Evolutionary conservation across 2,113 vertebrate species (phyloP).

Genomic region (Pterophyllum scalare): DNA sequence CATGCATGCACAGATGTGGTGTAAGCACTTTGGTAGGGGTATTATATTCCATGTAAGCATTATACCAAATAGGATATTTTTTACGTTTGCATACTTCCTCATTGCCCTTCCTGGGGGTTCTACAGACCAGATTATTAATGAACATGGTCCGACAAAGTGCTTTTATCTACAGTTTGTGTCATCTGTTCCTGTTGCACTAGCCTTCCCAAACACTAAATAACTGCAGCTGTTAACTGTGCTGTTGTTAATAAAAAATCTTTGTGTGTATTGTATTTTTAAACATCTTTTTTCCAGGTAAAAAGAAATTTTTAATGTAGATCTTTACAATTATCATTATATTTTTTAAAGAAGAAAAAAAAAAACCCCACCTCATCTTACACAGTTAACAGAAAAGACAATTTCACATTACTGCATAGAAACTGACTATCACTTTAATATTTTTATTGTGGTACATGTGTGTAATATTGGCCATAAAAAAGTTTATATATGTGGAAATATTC

Average conservation of each 20-base stretch:
- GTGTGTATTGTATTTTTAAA: background rate
- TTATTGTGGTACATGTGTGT: background rate
- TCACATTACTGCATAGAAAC: background rate
- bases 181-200: background rate
- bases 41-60: background rate
- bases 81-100: no score
- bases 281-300: background rate
- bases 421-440: background rate
- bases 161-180: background rate
- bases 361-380: no score
- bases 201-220: background rate
- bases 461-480: background rate
- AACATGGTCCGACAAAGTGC: background rate
- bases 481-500: background rate
- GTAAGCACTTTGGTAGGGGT: background rate
- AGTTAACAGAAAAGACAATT: background rate
- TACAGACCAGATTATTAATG: background rate
- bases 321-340: background rate
- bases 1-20: background rate
- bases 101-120: background rate
- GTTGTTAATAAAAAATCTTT: background rate
- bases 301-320: background rate
- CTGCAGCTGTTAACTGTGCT: background rate
- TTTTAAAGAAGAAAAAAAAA: no score
- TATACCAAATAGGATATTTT: background rate